phyloP scores from a whole-genome alignment of 2,888 invertebrate genomes.

The Thalpophila matura region DNA sequence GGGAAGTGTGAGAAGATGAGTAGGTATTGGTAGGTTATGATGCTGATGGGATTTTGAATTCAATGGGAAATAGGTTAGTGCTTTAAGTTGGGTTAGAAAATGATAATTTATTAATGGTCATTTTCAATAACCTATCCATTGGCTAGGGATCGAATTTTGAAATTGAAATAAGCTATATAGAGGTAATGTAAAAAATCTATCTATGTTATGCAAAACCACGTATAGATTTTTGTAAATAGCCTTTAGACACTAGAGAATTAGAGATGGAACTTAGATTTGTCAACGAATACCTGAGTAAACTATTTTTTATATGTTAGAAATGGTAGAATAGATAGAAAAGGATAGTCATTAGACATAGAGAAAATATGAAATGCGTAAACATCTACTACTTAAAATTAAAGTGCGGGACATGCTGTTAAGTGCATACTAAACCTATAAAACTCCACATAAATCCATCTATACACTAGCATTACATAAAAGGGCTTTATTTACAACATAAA shows the following conservation, averaged over 20 bases:
- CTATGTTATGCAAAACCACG: no score
- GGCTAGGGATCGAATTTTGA: no score
- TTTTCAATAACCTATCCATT: no score
- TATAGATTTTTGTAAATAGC: no score
- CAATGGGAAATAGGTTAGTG: neutral
- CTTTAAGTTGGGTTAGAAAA: neutral
- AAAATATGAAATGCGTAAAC: neutral
- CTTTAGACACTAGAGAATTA: neutral
- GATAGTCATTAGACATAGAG: neutral
- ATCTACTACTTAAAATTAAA: neutral
- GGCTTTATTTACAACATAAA: conserved; percentile 9
- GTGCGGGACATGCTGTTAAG: conserved; percentile 50
- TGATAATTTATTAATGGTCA: neutral
- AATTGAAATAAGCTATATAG: no score
- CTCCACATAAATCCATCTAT: neutral
- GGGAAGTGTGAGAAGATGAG: conserved; percentile 33
- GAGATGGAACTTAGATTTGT: neutral
- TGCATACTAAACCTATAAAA: conserved; percentile 25
- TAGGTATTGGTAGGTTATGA: neutral
- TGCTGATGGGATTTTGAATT: neutral
- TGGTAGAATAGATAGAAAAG: neutral
- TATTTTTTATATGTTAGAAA: neutral
- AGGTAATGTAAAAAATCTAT: no score
- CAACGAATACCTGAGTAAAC: neutral
- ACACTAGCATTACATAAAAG: neutral